Percentiles rank a stretch among this genome's conserved stretches.
Conservation (phyloP, 2,113 vertebrate genomes). For the Baryphthengus martii region DNA sequence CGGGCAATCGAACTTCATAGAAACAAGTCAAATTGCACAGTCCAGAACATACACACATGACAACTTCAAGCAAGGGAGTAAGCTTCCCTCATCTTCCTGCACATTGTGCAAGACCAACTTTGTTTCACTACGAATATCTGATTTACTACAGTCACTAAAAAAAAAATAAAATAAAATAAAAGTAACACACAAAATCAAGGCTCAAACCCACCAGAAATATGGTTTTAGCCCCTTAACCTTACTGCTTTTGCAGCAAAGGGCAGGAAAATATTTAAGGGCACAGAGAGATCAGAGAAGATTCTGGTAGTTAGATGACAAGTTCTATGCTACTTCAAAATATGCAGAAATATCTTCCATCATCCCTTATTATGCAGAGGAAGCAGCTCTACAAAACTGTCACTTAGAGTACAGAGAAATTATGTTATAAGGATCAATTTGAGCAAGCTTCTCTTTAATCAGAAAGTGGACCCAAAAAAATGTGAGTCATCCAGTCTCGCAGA, state of each 20-base stretch:
- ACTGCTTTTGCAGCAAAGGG: neutral
- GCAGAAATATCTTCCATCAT: conserved; percentile 69
- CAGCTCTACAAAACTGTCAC: neutral
- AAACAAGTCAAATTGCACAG: neutral
- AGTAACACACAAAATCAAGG: too few relatives aligned
- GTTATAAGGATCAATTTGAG: conserved; percentile 42
- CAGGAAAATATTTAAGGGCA: neutral
- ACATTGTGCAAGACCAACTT: neutral
- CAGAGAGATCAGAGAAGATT: neutral
- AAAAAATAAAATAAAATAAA: too few relatives aligned
- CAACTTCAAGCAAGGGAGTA: neutral
- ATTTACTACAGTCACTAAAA: neutral
- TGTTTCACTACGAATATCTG: too few relatives aligned
- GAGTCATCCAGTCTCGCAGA: neutral
- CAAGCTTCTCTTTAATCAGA: neutral
- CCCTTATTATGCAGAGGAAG: neutral
- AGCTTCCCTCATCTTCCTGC: neutral
- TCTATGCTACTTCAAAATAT: conserved; percentile 20
- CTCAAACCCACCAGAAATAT: neutral
- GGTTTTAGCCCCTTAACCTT: neutral
- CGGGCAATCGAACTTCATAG: neutral
- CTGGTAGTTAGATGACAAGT: neutral
- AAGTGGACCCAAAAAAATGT: neutral
- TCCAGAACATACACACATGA: neutral
- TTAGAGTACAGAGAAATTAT: neutral